Conservation (phyloP, 2,797 vertebrate genomes). For the Macropodus opercularis region DNA sequence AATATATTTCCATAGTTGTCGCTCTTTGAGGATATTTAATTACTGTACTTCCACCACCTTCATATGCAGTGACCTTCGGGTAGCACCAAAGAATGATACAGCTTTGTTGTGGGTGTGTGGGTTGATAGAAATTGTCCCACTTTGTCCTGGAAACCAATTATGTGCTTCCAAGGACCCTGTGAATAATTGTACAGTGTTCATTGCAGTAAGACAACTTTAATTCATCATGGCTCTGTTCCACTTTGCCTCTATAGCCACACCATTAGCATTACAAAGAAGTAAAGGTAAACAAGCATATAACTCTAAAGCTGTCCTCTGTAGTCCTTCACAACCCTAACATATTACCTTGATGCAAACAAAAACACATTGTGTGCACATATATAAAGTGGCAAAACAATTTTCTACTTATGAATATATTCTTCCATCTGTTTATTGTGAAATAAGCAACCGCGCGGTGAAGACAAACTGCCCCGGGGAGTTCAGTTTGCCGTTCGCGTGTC, state of each 20-base stretch:
- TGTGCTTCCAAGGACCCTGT: conserved; percentile 36
- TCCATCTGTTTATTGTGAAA: conserved; percentile 39
- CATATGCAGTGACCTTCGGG: conserved; percentile 43
- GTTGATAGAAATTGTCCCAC: conserved; percentile 34
- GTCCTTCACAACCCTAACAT: conserved; percentile 39
- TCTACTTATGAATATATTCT: conserved; percentile 36
- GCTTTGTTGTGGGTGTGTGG: conserved; percentile 18
- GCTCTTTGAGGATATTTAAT: conserved; percentile 34
- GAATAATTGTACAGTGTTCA: conserved; percentile 42
- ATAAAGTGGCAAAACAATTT: conserved; percentile 29
- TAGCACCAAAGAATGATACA: conserved; percentile 34
- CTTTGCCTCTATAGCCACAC: conserved; percentile 28
- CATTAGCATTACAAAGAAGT: conserved; percentile 49
- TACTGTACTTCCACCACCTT: conserved; percentile 11
- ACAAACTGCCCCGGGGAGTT: conserved; percentile 47
- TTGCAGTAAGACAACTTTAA: conserved; percentile 38
- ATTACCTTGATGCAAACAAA: conserved; percentile 11
- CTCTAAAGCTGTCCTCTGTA: conserved; percentile 31
- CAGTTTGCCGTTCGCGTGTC: conserved; percentile 49
- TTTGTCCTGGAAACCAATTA: conserved; percentile 56
- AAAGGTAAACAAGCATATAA: conserved; percentile 37
- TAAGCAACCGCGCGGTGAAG: conserved; percentile 23
- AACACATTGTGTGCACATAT: conserved; percentile 3
- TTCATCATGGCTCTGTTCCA: conserved; percentile 40
- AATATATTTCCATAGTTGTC: not conserved